Base-by-base conservation (phyloP, 2,888 invertebrate genomes). In the Lycia hirtaria region DNA sequence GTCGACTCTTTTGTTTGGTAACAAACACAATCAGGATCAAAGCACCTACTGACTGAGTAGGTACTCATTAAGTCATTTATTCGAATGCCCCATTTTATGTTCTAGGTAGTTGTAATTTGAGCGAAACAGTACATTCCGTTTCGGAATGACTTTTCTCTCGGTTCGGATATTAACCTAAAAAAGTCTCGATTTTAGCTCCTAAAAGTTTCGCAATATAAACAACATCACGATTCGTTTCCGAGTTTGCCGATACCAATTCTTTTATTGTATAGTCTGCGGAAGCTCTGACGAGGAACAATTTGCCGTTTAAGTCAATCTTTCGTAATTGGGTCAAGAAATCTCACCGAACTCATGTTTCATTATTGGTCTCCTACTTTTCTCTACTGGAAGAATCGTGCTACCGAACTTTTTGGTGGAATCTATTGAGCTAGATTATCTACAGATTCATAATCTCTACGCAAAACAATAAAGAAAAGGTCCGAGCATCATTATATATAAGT, bases 221-320 rank as follows among this genome's bases (percentile, higher is more conserved):
- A 72, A 71, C 67, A 67, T 70, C 68, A 71, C 66, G 65, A 73
- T 73, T 80, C 72, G 74, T 74, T 78, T 68, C 61, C 59, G 65
- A 75, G 71, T 77, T 74, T 74, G 49, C 67, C 73, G 62, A 75
- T 78, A 80, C n/a, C n/a, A n/a, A n/a, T 76, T 78, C 73, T 54
- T 63, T 62, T 65, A 71, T 75, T 57, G 65, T 63, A 65, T 68
- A 69, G 69, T 64, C 62, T 62, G 61, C 66, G 67, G 62, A 69
- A 73, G 68, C 62, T 47, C 64, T 26, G 50, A 35, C 70, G 67
- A 69, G 70, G 14, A 12, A 71, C 69, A 69, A 64, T 67, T 63
- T 37, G 43, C 56, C 65, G 71, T 68, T 76, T 74, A 71, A 71
- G 72, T 73, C 74, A 76, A 66, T 68, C 61, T 62, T 53, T 56